Conservation (phyloP, 2,797 vertebrate genomes). For the Thaleichthys pacificus region DNA sequence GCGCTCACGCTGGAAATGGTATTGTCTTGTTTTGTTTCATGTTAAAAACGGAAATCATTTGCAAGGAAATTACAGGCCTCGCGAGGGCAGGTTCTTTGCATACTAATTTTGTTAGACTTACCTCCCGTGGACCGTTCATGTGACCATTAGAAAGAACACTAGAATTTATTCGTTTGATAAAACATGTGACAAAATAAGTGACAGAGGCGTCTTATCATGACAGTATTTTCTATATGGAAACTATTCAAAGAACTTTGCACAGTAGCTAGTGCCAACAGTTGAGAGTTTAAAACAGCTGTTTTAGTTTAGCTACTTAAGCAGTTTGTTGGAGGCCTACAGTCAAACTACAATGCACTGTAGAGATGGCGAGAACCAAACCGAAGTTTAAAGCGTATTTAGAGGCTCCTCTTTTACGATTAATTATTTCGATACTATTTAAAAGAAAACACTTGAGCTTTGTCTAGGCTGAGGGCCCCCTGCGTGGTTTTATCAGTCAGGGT, state of each 20-base stretch:
- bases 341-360: neutral
- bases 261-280: neutral
- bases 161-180: constrained; percentile 73
- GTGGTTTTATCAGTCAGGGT: constrained; percentile 39
- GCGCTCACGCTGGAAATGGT: constrained; percentile 71
- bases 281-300: neutral
- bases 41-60: constrained; percentile 93
- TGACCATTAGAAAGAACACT: constrained; percentile 87
- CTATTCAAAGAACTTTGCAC: constrained; percentile 6
- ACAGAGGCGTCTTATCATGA: constrained; percentile 51
- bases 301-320: neutral
- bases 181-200: constrained; percentile 60
- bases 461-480: constrained; percentile 46
- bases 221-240: constrained; percentile 18
- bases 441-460: constrained; percentile 60
- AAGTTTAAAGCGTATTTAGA: neutral
- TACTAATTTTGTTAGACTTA: constrained; percentile 99
- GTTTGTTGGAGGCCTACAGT: neutral
- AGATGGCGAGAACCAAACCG: neutral
- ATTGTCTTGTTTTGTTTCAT: constrained; percentile 92
- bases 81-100: constrained; percentile 94
- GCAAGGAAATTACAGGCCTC: constrained; percentile 96
- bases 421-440: constrained; percentile 45
- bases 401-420: constrained; percentile 37
- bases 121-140: constrained; percentile 92